These are phyloP conservation scores for Plectrocnemia conspersa DNA, from an alignment of 1,140 invertebrate species.

Conservation along the genomic window DNA sequence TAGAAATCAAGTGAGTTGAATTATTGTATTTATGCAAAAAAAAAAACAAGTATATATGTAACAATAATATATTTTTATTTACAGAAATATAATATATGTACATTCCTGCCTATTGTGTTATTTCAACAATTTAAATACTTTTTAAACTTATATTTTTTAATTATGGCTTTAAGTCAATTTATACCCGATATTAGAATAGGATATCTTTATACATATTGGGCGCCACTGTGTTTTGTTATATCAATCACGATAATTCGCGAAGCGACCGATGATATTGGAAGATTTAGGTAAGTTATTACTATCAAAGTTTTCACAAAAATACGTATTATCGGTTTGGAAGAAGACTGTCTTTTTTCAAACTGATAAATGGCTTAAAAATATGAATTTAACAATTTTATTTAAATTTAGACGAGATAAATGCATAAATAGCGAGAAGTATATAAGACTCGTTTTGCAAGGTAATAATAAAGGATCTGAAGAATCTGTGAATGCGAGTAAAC, in stretches of 20 bases:
- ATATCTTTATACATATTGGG: conserved; percentile 99
- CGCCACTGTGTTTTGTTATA: conserved; percentile 93
- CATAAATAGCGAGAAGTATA: conserved; percentile 89
- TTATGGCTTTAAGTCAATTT: conserved; percentile 98
- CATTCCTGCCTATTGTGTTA: conserved; percentile 95
- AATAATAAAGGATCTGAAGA: conserved; percentile 48
- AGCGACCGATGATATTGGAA: conserved; percentile 91
- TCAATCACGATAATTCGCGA: conserved; percentile 94
- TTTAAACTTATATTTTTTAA: conserved; percentile 95
- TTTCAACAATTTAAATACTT: conserved; percentile 99
- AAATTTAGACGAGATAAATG: conserved; percentile 82
- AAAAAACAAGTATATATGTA: neutral
- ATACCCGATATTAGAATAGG: conserved; percentile 95
- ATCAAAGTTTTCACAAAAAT: neutral
- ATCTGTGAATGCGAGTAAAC: conserved; percentile 51
- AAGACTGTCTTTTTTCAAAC: neutral
- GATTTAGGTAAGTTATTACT: conserved; percentile 54
- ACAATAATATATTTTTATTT: conserved; percentile 33
- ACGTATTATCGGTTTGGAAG: neutral
- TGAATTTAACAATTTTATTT: conserved; percentile 10
- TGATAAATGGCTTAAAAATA: neutral
- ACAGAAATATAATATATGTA: conserved; percentile 96
- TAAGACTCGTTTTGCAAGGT: conserved; percentile 56
- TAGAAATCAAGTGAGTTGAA: conserved; percentile 68
- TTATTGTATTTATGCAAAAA: neutral